These are phyloP conservation scores for Arctopsyche grandis DNA, from an alignment of 1,140 invertebrate genomes.

Conservation along the genomic window DNA sequence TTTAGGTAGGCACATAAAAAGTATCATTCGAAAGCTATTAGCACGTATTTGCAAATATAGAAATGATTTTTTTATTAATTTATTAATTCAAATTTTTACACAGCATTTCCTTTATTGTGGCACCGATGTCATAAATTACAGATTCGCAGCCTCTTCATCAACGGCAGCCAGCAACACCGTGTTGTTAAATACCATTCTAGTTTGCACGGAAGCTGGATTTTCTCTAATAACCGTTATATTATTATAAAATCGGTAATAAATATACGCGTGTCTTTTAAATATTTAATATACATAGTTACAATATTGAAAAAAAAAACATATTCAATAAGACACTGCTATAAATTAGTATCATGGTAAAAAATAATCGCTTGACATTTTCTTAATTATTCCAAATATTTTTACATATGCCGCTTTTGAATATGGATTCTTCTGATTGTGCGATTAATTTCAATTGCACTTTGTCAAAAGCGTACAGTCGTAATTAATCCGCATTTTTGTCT, in stretches of 20 bases:
- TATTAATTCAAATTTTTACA: conserved; percentile 22
- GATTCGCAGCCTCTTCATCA: conserved; percentile 14
- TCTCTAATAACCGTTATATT: conserved; percentile 17
- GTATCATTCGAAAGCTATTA: background rate
- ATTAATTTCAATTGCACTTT: too few relatives aligned
- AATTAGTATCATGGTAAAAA: too few relatives aligned
- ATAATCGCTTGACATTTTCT: too few relatives aligned
- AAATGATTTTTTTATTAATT: background rate
- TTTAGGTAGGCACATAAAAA: background rate
- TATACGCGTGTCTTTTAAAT: background rate
- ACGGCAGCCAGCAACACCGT: background rate
- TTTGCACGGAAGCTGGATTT: conserved; percentile 24
- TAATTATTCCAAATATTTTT: too few relatives aligned
- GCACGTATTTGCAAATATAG: background rate
- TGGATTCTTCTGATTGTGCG: too few relatives aligned
- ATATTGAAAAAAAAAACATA: too few relatives aligned
- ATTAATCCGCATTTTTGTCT: too few relatives aligned
- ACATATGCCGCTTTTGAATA: too few relatives aligned
- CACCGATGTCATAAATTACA: background rate
- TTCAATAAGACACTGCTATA: too few relatives aligned
- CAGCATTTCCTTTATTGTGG: background rate
- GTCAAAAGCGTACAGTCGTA: too few relatives aligned
- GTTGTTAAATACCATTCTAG: conserved; percentile 25
- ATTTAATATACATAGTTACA: too few relatives aligned
- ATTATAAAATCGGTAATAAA: background rate